These are phyloP conservation scores for Byasa hedistus DNA, from an alignment of 2,888 invertebrate genomes.

Conservation along the genomic window DNA sequence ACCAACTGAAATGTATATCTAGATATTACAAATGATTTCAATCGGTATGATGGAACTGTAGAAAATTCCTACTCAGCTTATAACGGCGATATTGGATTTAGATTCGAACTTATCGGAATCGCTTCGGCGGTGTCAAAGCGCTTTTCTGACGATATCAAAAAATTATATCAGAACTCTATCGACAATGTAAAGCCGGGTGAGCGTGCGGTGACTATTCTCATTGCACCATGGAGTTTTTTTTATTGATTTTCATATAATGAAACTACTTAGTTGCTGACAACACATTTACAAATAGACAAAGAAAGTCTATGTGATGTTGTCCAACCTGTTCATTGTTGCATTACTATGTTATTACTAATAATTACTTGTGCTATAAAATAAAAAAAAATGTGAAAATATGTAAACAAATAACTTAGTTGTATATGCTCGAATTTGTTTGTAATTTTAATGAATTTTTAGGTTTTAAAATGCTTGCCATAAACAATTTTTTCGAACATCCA, in stretches of 20 bases:
- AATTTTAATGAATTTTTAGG: no score
- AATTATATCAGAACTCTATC: conserved; percentile 73
- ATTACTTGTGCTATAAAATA: no score
- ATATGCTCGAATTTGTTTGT: no score
- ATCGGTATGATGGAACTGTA: conserved; percentile 50
- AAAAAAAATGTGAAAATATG: no score
- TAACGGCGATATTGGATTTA: conserved; percentile 62
- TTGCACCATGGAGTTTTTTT: conserved; percentile 14
- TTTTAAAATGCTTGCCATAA: no score
- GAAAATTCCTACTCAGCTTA: conserved; percentile 44
- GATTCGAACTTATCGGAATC: conserved; percentile 68
- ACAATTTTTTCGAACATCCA: no score
- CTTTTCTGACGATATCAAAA: conserved; percentile 61
- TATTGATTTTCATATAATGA: no score
- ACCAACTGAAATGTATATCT: conserved; percentile 7
- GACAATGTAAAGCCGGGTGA: conserved; percentile 50
- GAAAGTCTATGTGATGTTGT: no score
- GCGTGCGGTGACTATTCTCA: conserved; percentile 43
- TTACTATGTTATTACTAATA: no score
- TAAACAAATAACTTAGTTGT: no score
- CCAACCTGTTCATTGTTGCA: no score
- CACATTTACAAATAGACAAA: not conserved
- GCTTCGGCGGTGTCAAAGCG: conserved; percentile 61
- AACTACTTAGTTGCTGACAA: not conserved
- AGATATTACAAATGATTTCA: conserved; percentile 45